These are phyloP conservation scores for Melinaea menophilus DNA, from an alignment of 2,888 invertebrate species.

Conservation along the genomic window DNA sequence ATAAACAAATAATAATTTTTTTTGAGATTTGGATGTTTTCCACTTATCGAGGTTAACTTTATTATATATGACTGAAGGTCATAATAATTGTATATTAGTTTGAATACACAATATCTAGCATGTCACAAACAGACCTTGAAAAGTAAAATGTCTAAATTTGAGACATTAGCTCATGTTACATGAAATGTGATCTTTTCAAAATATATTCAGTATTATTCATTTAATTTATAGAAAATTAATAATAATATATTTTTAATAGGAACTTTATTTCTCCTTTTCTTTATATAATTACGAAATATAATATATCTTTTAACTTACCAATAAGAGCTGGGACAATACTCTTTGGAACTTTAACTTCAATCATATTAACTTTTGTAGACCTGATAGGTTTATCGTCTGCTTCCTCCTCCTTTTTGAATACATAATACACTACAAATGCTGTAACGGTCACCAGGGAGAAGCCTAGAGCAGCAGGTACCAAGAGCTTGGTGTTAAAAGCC, in stretches of 20 bases:
- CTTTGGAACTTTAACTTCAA: conserved; percentile 80
- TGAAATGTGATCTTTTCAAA: not conserved
- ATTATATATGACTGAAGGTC: not conserved
- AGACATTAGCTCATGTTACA: not conserved
- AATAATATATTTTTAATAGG: not conserved
- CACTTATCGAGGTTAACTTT: not conserved
- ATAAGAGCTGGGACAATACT: conserved; percentile 82
- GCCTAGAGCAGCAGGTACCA: conserved; percentile 79
- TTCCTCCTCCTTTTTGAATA: conserved; percentile 80
- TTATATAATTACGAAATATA: not conserved
- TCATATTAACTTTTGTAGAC: conserved; percentile 57
- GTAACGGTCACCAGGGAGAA: conserved; percentile 83
- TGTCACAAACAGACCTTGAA: conserved; percentile 1
- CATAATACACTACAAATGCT: conserved; percentile 82
- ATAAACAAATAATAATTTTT: too few species aligned
- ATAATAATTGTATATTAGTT: not conserved
- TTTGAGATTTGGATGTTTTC: too few species aligned
- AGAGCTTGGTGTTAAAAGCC: conserved; percentile 53
- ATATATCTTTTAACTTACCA: conserved; percentile 54
- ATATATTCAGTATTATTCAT: not conserved
- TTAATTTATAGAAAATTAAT: not conserved
- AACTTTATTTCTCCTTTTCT: not conserved
- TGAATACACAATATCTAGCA: not conserved
- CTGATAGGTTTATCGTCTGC: conserved; percentile 53
- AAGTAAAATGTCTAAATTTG: conserved; percentile 1